Evolutionary conservation across 2,797 vertebrate species (phyloP).

Genomic region (Ctenochaetus hawaiiensis): DNA sequence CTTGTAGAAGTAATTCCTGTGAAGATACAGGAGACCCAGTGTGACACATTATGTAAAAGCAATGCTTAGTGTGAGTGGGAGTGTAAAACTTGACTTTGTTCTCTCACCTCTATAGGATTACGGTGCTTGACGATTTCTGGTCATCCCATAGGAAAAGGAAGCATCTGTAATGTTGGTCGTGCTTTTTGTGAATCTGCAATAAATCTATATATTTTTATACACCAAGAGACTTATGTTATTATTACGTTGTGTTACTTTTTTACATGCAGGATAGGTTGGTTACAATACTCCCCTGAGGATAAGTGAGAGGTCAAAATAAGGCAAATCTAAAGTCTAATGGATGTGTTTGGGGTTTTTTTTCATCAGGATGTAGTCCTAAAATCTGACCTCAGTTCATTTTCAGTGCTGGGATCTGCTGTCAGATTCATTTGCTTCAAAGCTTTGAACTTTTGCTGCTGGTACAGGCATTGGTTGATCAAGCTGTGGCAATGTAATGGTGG

Average conservation of each 20-base stretch:
- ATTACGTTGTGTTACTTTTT: slow-evolving; percentile 50
- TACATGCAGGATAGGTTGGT: slow-evolving; percentile 5
- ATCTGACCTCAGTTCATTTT: not conserved
- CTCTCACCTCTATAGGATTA: slow-evolving; percentile 59
- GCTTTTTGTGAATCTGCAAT: slow-evolving; percentile 66
- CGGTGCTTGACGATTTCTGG: slow-evolving; percentile 47
- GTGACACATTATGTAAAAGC: not conserved
- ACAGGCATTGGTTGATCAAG: not conserved
- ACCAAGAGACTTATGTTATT: slow-evolving; percentile 41
- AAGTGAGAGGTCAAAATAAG: not conserved
- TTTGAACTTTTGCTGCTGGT: not conserved
- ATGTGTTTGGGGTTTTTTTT: not conserved
- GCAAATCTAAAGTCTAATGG: not conserved
- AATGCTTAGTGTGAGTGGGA: not conserved
- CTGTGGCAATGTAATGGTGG: too few relatives aligned
- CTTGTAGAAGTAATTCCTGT: too few relatives aligned
- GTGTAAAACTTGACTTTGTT: slow-evolving; percentile 47
- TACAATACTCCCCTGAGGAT: not conserved
- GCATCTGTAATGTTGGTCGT: slow-evolving; percentile 37
- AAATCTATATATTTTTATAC: slow-evolving; percentile 77
- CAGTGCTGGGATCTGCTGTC: not conserved
- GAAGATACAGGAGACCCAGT: not conserved
- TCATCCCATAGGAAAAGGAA: slow-evolving; percentile 42
- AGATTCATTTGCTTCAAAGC: not conserved
- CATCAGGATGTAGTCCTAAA: not conserved